A percentile compares a stretch with the other conserved stretches of the same genome.
phyloP scores from a whole-genome alignment of 2,113 vertebrate genomes.

The Eubucco bourcierii region DNA sequence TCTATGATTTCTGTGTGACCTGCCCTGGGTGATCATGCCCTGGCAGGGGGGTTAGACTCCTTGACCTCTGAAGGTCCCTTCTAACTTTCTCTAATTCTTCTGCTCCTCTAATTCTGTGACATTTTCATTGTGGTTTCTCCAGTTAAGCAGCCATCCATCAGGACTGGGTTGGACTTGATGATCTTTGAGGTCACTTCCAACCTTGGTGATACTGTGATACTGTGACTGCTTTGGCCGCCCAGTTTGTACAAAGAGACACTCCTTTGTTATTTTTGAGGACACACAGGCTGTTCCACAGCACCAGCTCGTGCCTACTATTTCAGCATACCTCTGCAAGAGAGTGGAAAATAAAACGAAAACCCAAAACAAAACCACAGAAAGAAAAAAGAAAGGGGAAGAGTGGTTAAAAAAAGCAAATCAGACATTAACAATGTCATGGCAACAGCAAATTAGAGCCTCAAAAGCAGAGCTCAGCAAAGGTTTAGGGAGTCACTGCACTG shows the following conservation, averaged over 20 bases:
- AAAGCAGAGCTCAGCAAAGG: constrained; percentile 32
- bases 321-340: constrained; percentile 32
- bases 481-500: constrained; percentile 50
- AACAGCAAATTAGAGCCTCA: constrained; percentile 64
- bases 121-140: background rate
- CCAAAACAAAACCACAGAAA: too few relatives aligned
- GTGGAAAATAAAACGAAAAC: background rate
- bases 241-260: background rate
- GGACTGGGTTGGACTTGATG: too few relatives aligned
- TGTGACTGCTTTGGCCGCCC: background rate
- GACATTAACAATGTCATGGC: constrained; percentile 64
- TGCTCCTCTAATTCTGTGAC: too few relatives aligned
- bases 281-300: background rate
- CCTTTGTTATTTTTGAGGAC: constrained; percentile 25
- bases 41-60: too few relatives aligned
- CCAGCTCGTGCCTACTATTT: constrained; percentile 11
- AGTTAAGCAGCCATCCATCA: background rate
- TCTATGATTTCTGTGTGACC: too few relatives aligned
- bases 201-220: too few relatives aligned
- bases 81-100: too few relatives aligned
- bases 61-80: too few relatives aligned
- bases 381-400: background rate
- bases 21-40: too few relatives aligned
- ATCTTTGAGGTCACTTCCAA: too few relatives aligned
- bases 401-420: constrained; percentile 60